phyloP scores from a whole-genome alignment of 1,140 invertebrate species.

The Episyrphus balteatus region DNA sequence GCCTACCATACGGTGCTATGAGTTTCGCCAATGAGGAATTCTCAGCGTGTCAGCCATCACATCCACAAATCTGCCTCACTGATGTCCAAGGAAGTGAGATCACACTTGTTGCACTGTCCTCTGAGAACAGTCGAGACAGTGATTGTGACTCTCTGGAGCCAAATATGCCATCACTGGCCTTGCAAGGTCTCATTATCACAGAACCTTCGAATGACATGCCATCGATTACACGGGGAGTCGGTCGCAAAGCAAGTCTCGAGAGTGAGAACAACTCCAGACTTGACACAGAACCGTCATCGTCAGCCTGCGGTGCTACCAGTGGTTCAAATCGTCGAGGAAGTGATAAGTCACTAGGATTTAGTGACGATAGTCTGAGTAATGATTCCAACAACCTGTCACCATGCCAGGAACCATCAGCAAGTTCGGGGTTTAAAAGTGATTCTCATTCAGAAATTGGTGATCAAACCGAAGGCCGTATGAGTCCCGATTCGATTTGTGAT shows the following conservation, averaged over 20 bases:
- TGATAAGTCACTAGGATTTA: slow-evolving; percentile 54
- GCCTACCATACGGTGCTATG: slow-evolving; percentile 24
- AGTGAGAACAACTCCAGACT: slow-evolving; percentile 28
- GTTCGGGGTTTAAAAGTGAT: slow-evolving; percentile 35
- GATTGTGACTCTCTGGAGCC: slow-evolving; percentile 32
- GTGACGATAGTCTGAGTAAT: slow-evolving; percentile 54
- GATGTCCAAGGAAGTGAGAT: slow-evolving; percentile 78
- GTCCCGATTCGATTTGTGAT: slow-evolving; percentile 35
- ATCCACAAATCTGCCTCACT: slow-evolving; percentile 82
- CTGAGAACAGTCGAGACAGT: slow-evolving; percentile 51
- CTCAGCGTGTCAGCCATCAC: slow-evolving; percentile 30
- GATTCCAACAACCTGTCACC: slow-evolving; percentile 42
- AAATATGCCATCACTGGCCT: slow-evolving; percentile 33
- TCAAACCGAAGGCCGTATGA: slow-evolving; percentile 33
- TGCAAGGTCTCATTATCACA: slow-evolving; percentile 55
- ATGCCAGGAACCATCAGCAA: slow-evolving; percentile 34
- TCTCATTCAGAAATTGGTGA: slow-evolving; percentile 35
- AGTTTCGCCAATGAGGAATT: slow-evolving; percentile 10
- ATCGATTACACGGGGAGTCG: slow-evolving; percentile 69
- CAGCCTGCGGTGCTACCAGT: neutral
- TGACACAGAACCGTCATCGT: slow-evolving; percentile 1
- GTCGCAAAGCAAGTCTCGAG: slow-evolving; percentile 51
- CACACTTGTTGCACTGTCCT: slow-evolving; percentile 58
- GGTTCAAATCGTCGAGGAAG: slow-evolving; percentile 37
- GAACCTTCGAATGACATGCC: slow-evolving; percentile 64